Evolutionary conservation across 2,888 invertebrate genomes (phyloP).

Genomic region (Drosophila austrosaltans): DNA sequence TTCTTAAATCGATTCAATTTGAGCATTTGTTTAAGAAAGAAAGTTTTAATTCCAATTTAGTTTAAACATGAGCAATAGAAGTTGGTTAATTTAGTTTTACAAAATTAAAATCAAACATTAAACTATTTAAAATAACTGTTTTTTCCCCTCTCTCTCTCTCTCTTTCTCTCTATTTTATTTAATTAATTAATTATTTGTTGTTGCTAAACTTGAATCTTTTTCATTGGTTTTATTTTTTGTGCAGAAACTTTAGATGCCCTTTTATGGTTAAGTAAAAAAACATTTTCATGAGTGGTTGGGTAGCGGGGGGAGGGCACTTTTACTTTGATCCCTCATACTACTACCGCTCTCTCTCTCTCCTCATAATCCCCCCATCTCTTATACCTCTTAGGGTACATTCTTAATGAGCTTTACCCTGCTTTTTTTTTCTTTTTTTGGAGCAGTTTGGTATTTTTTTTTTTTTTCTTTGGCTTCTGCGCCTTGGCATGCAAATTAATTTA

Average conservation of each 20-base stretch:
- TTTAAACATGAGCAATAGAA: no score
- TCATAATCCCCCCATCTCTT: not conserved
- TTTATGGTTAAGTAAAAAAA: not conserved
- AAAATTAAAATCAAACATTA: no score
- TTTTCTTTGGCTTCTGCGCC: constrained; percentile 40
- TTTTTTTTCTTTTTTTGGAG: not conserved
- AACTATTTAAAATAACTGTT: no score
- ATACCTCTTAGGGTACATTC: constrained; percentile 12
- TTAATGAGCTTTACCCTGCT: constrained; percentile 3
- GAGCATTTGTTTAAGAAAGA: no score
- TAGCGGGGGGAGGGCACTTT: not conserved
- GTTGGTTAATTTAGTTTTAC: no score
- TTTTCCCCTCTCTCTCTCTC: no score
- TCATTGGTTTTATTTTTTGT: no score
- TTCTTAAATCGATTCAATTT: not conserved
- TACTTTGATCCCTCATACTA: not conserved
- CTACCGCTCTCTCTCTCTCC: no score
- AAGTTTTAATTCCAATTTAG: no score
- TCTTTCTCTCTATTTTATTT: no score
- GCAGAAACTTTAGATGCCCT: not conserved
- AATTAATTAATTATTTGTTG: no score
- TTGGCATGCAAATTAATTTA: constrained; percentile 68
- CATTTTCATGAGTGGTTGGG: not conserved
- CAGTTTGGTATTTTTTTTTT: not conserved
- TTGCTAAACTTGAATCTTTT: no score